Evolutionary conservation across 2,797 vertebrate species (phyloP).

Genomic region (Falco concolor): DNA sequence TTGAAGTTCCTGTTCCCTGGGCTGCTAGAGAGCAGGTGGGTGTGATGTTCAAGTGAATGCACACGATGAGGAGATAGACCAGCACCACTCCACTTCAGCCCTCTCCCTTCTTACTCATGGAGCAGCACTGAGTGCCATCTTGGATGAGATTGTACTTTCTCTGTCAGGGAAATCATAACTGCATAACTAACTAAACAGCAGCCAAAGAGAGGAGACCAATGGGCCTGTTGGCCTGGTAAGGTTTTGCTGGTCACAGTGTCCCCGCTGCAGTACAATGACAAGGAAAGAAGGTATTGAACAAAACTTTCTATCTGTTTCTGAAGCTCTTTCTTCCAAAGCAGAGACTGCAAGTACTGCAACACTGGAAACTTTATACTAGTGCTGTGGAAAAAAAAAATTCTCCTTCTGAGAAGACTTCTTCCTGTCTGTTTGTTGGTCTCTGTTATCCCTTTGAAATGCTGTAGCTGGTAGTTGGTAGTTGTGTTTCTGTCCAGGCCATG

Average conservation of each 20-base stretch:
- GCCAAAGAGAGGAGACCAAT: neutral
- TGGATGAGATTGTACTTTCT: neutral
- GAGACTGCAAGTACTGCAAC: neutral
- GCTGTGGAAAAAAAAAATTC: neutral
- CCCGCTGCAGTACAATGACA: neutral
- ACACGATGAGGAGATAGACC: neutral
- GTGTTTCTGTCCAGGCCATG: neutral
- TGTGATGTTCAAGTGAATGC: neutral
- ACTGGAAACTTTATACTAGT: neutral
- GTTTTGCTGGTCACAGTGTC: neutral
- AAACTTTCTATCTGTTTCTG: neutral
- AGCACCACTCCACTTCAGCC: constrained; percentile 20
- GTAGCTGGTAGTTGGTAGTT: neutral
- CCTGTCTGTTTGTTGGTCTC: neutral
- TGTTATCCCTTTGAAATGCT: neutral
- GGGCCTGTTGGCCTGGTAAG: neutral
- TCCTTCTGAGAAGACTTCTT: neutral
- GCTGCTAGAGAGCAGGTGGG: constrained; percentile 22
- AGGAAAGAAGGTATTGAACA: neutral
- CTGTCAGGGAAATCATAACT: neutral
- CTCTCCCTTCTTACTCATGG: constrained; percentile 48
- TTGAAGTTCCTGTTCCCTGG: neutral
- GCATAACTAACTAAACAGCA: neutral
- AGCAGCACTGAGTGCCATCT: neutral
- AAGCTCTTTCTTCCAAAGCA: neutral